Base-by-base conservation (phyloP, 2,113 vertebrate species). In the Aspiorhynchus laticeps region DNA sequence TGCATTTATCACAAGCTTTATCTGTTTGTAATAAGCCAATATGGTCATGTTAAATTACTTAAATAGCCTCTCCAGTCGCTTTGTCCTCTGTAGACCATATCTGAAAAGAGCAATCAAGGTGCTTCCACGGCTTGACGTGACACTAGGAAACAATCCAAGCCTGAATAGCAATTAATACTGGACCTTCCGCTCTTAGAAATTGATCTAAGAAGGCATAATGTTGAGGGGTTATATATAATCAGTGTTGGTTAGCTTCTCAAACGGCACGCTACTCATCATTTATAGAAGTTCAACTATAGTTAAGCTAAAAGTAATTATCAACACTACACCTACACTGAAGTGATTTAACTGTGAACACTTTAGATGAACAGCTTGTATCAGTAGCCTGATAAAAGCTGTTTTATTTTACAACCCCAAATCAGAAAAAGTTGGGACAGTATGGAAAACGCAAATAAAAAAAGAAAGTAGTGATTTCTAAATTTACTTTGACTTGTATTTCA, bases 1-100 rank as follows among this genome's bases (percentile, higher is more conserved):
- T 87, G 69, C 80, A 83, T 82, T 83, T 75, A 87, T 87, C 80
- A 87, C 41, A 7, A 19, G 69, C 71, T 87, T 83, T 83, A 87
- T 87, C 71, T 46, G 69, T 75, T 19, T 87, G 56, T 83, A 61
- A 53, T 63, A 48, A 75, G 80, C 38, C 80, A 65, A 26, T 26
- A 65, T 46, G 28, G 69, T 76, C 56, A 76, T 51, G 56, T 83
- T 83, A 87, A 87, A 76, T 86, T n/a, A 74, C 63, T 80, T 69
- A 71, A 77, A 81, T 63, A 41, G 24, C 11, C 15, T 15, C 19
- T 53, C 21, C 26, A 86, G 69, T 67, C 19, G 12, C 41, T 65
- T 65, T 87, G 71, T 83, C 79, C 71, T 87, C 80, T 76, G 28
- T 46, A 53, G 28, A 21, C 80, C 56, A 33, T 43, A 59, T 53